phyloP scores from a whole-genome alignment of 2,888 invertebrate genomes.

The Autographa pulchrina region DNA sequence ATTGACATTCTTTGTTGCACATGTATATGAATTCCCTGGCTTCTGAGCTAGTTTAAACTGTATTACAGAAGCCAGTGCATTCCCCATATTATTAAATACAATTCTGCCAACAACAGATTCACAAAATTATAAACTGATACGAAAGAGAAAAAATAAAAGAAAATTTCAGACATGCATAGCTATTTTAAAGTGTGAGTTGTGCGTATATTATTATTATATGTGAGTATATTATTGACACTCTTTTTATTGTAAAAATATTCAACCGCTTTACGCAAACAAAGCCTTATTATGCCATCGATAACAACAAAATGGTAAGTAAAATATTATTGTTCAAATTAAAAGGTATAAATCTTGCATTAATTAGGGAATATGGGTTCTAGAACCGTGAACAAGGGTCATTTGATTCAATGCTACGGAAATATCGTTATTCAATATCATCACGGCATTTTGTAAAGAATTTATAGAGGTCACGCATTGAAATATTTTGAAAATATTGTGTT shows the following conservation, averaged over 20 bases:
- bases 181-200: too few species aligned
- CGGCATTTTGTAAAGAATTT: constrained; percentile 30
- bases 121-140: too few species aligned
- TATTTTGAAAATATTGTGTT: constrained; percentile 3
- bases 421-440: constrained; percentile 34
- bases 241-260: not conserved
- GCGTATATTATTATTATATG: too few species aligned
- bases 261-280: constrained; percentile 9
- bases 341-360: constrained; percentile 48
- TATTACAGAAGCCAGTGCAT: too few species aligned
- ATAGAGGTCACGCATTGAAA: constrained; percentile 39
- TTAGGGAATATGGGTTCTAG: constrained; percentile 30
- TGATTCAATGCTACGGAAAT: constrained; percentile 45
- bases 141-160: too few species aligned
- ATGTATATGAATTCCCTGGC: too few species aligned
- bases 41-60: too few species aligned
- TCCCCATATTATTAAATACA: too few species aligned
- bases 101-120: too few species aligned
- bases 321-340: constrained; percentile 48
- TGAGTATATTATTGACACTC: too few species aligned
- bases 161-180: too few species aligned
- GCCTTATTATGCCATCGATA: constrained; percentile 20
- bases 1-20: too few species aligned
- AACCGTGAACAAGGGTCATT: constrained; percentile 55
- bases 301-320: constrained; percentile 40